These are phyloP conservation scores for Parazoanthus darwini DNA, from an alignment of 92 coral and sea anemone species.

Conservation along the genomic window DNA sequence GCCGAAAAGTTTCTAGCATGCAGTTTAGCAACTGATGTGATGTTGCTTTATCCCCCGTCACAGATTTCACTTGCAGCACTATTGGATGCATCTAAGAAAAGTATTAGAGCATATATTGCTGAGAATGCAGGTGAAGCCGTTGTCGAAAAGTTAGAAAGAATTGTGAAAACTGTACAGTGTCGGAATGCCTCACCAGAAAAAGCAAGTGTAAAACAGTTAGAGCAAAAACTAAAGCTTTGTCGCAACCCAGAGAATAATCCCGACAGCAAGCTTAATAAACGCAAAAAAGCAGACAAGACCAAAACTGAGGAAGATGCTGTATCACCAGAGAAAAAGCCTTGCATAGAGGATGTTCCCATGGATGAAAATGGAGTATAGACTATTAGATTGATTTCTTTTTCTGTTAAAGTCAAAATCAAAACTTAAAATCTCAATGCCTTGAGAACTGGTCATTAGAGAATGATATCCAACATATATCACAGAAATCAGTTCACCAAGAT, in stretches of 20 bases:
- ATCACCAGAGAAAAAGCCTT: conserved; percentile 9
- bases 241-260: conserved; percentile 91
- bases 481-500: too few relatives aligned
- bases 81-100: conserved; percentile 60
- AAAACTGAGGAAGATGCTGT: conserved; percentile 44
- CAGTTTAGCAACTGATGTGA: conserved; percentile 72
- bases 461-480: too few relatives aligned
- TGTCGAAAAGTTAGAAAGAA: conserved; percentile 46
- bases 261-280: conserved; percentile 73
- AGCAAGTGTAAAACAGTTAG: conserved; percentile 57
- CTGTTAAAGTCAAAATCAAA: not conserved
- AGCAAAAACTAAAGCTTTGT: conserved; percentile 72
- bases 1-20: conserved; percentile 81
- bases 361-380: conserved; percentile 15
- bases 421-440: too few relatives aligned
- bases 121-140: conserved; percentile 65
- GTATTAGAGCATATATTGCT: conserved; percentile 49
- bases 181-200: conserved; percentile 43
- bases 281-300: conserved; percentile 59
- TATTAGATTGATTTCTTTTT: not conserved
- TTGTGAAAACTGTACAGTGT: conserved; percentile 35
- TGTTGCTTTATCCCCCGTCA: conserved; percentile 82
- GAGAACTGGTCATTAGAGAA: too few relatives aligned
- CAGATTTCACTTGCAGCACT: conserved; percentile 95
- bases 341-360: conserved; percentile 12